A percentile compares a stretch with the other conserved stretches of the same genome.
Conservation (phyloP, 1,140 invertebrate genomes). For the Dendroctonus valens region DNA sequence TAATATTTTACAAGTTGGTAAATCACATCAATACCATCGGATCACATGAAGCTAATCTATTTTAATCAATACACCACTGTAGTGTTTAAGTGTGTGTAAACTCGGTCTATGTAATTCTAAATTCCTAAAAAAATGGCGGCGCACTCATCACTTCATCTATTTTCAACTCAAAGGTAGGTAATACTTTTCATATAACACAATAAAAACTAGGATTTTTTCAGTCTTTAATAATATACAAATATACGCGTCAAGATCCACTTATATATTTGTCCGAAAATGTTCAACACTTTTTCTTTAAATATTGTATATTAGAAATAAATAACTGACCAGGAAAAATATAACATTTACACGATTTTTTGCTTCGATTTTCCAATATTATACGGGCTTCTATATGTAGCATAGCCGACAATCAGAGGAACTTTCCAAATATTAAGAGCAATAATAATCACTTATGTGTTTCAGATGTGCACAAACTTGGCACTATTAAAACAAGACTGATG, state of each 20-base stretch:
- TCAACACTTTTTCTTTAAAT: constrained; percentile 41
- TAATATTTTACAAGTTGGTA: neutral
- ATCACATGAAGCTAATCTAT: constrained; percentile 1
- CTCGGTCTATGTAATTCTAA: constrained; percentile 28
- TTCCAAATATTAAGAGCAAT: too few relatives aligned
- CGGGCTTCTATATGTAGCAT: neutral
- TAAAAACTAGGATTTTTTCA: constrained; percentile 48
- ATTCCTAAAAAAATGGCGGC: constrained; percentile 25
- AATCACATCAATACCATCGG: neutral
- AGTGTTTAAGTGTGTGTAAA: constrained; percentile 20
- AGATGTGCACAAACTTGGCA: too few relatives aligned
- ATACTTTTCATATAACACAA: constrained; percentile 49
- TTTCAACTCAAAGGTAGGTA: constrained; percentile 29
- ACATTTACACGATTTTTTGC: constrained; percentile 45
- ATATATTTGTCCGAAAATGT: constrained; percentile 36
- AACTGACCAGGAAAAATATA: constrained; percentile 49
- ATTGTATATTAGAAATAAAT: constrained; percentile 45
- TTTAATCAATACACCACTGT: constrained; percentile 6
- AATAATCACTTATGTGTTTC: too few relatives aligned
- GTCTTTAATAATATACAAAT: constrained; percentile 50
- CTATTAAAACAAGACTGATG: too few relatives aligned
- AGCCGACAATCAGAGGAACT: too few relatives aligned
- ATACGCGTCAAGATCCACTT: constrained; percentile 43
- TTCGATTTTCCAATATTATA: constrained; percentile 21
- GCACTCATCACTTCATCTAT: constrained; percentile 28